Evolutionary conservation across 1,140 invertebrate species (phyloP), one percentile per base, ranked within the genome.

Genomic region (Chrysomallon squamiferum): DNA sequence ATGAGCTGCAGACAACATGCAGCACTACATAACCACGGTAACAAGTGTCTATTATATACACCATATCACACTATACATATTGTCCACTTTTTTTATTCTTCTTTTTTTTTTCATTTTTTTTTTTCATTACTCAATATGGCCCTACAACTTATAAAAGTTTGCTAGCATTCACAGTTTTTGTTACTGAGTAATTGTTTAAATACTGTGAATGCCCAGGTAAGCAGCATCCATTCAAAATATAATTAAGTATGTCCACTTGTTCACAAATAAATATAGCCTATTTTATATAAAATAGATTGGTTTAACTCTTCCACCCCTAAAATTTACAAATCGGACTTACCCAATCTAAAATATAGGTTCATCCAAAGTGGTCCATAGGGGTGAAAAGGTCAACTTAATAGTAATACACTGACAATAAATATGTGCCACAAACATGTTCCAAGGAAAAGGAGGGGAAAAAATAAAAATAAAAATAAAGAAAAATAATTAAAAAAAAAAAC

Each of bases 221-320:
- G n/a, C 47, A 29, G 52, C 52, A 56, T 30, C 25, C 30, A 15
- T 38, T 38, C 5, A 38, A 38, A 38, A 38, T 38, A 38, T 38
- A 38, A n/a, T n/a, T n/a, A n/a, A 7, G 35, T 38, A 38, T 15
- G 35, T 38, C 35, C 35, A 38, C 35, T 38, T 38, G 35, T 54
- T 54, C 50, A 54, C 50, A 54, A 54, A 54, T 54, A 54, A 54
- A 54, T 54, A 54, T 54, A 54, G 50, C 50, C 50, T 54, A 54
- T 27, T 54, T 54, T 30, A 54, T 54, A 54, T 30, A 54, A 54
- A 54, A 54, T 54, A 54, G 22, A 27, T 54, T 20, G 50, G 29
- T 15, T n/a, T n/a, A 54, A 54, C 50, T 27, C 29, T 59, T 59
- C 20, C 25, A 27, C 27, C 18, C 18, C 33, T 59, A 41, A 22